Evolutionary conservation across 2,797 vertebrate species (phyloP), one percentile per base, ranked within the genome.

Genomic region (Acrocephalus scirpaceus): DNA sequence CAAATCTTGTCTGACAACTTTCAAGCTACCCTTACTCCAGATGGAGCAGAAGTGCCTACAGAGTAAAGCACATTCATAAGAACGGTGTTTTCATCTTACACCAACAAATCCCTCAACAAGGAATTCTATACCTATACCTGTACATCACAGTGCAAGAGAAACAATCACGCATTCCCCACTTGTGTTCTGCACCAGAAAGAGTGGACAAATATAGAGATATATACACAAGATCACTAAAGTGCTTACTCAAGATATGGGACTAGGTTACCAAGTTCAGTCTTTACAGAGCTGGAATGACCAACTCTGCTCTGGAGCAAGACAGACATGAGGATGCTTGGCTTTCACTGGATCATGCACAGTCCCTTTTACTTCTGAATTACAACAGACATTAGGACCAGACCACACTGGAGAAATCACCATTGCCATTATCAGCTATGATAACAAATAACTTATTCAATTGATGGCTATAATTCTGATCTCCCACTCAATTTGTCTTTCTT

Each of bases 101-200:
- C 11, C 1, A 3, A 64, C 29, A 75, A 91, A 79, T 26, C 19
- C 20, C 50, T 61, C 58, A 34, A 4, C 14, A 50, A 86, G 58
- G 38, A 29, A 47, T n/a, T 71, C 69, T 21, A 0, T 18, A 38
- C 32, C 62, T 60, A 3, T 5, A 67, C 34, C 58, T 38, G 32
- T 3, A 47, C 32, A 60, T 48, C 38, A 64, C 19, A 58, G 19
- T 3, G 34, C 53, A 80, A 53, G 38, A 72, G 54, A 57, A 93
- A 78, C 8, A 4, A 50, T 60, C 67, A 56, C 0, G 0, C 25
- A 40, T n/a, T 32, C 32, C 44, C 23, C 34, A 16, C 0, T 0
- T 9, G 40, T 2, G 23, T 64, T 72, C 72, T 62, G 18, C 81
- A 71, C 2, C 8, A 10, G 13, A 25, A 82, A 66, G 26, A 91